phyloP scores from a whole-genome alignment of 2,888 invertebrate genomes.

The Leistus spinibarbis region DNA sequence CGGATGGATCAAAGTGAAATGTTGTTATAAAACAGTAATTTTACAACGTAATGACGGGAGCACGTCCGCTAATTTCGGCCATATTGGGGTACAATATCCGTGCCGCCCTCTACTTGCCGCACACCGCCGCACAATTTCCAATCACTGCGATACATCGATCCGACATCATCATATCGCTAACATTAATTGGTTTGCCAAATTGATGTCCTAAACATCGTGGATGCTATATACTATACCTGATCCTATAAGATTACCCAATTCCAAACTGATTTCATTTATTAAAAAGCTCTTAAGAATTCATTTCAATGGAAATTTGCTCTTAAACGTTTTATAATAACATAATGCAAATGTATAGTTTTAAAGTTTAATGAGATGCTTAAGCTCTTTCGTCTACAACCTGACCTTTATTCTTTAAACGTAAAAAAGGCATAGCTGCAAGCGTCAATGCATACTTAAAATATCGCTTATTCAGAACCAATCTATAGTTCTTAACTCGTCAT shows the following conservation, averaged over 20 bases:
- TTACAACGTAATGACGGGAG: constrained; percentile 13
- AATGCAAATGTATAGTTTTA: neutral
- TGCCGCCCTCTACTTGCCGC: constrained; percentile 16
- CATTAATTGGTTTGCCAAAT: neutral
- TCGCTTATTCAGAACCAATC: no score
- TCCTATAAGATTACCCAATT: neutral
- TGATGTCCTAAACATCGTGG: neutral
- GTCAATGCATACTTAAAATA: no score
- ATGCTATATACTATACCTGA: neutral
- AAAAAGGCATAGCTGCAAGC: no score
- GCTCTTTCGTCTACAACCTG: neutral
- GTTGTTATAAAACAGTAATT: constrained; percentile 21
- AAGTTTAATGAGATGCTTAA: neutral
- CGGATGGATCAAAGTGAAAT: constrained; percentile 18
- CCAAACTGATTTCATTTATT: neutral
- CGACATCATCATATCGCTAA: neutral
- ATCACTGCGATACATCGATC: constrained; percentile 28
- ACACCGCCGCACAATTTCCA: constrained; percentile 20
- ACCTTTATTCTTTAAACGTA: no score
- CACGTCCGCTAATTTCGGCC: constrained; percentile 9
- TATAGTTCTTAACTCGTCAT: no score
- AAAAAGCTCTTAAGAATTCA: neutral
- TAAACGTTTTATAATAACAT: neutral
- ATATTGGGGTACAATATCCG: constrained; percentile 5
- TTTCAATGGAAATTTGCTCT: neutral